Evolutionary conservation across 2,113 vertebrate species (phyloP).

Genomic region (Apus apus): DNA sequence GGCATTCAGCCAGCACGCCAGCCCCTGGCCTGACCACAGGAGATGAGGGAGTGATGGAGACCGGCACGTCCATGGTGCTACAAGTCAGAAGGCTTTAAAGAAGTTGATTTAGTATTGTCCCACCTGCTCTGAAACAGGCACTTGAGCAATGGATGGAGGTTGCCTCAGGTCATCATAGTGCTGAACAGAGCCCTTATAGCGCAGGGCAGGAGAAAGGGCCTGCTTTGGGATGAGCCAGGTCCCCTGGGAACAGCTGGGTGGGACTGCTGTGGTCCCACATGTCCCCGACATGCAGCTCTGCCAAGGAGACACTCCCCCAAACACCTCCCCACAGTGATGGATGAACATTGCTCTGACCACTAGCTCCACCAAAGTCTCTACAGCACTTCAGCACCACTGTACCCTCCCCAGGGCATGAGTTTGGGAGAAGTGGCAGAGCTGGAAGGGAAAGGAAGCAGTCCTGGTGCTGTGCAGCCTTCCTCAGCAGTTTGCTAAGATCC

Average conservation of each 20-base stretch:
- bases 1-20: neutral
- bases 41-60: constrained; percentile 25
- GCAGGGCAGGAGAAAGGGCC: neutral
- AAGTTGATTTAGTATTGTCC: constrained; percentile 53
- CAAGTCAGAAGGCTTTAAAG: constrained; percentile 16
- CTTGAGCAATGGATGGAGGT: constrained; percentile 34
- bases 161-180: neutral
- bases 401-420: neutral
- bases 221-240: neutral
- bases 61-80: neutral
- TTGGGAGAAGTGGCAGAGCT: neutral
- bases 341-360: neutral
- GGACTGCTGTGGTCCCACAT: neutral
- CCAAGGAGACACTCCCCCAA: neutral
- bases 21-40: neutral
- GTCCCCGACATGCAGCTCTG: neutral
- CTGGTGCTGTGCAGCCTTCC: neutral
- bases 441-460: neutral
- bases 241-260: neutral
- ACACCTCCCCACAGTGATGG: neutral
- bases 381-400: neutral
- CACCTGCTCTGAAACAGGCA: constrained; percentile 23
- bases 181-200: constrained; percentile 27
- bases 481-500: rapidly evolving
- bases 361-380: neutral